A percentile compares a stretch with the other conserved stretches of the same genome.
Evolutionary conservation across 64 coral and sea anemone species (phyloP).

Genomic region (Dendronephthya gigantea): DNA sequence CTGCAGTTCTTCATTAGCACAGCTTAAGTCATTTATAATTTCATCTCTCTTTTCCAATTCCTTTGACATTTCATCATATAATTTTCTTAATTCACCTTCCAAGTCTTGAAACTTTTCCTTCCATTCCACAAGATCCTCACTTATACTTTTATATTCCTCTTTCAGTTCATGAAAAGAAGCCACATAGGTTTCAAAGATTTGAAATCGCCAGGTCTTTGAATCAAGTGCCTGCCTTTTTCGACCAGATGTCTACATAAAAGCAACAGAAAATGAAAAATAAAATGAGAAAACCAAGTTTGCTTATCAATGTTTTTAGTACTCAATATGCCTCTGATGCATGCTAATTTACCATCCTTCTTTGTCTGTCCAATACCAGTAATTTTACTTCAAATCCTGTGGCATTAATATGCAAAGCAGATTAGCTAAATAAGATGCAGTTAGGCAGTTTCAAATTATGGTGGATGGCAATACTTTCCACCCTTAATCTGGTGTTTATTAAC

Average conservation of each 20-base stretch:
- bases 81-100: background rate
- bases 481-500: too few species aligned
- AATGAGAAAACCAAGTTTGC: background rate
- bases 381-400: too few species aligned
- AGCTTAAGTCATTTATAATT: background rate
- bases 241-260: background rate
- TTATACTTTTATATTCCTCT: background rate
- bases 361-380: too few species aligned
- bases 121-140: background rate
- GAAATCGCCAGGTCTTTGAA: background rate
- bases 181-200: background rate
- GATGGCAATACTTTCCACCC: too few species aligned
- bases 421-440: too few species aligned
- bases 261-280: background rate
- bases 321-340: background rate
- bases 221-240: background rate
- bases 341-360: too few species aligned
- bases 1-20: background rate
- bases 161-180: background rate
- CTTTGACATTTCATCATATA: background rate
- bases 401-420: too few species aligned
- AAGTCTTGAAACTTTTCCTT: background rate
- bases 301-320: background rate
- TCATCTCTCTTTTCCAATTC: background rate
- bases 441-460: too few species aligned